Percentiles rank a stretch among this genome's conserved stretches.
These are phyloP conservation scores for Lamellibrachia luymesi DNA, from an alignment of 1,140 invertebrate genomes.

Conservation along the genomic window DNA sequence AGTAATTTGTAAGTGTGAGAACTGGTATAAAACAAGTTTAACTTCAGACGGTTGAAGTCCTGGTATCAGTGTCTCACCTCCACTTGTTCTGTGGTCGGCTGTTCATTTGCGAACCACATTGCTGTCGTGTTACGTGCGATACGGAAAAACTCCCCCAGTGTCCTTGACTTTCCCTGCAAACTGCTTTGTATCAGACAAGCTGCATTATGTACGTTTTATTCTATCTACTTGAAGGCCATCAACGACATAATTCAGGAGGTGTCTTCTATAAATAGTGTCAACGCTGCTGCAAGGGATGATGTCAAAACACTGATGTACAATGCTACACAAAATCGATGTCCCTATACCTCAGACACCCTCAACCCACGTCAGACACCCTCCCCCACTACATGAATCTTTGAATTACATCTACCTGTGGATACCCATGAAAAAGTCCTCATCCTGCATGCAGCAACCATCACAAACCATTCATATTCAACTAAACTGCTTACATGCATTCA, in stretches of 20 bases:
- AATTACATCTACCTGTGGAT: too few relatives aligned
- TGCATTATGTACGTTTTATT: neutral
- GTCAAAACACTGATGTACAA: neutral
- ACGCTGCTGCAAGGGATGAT: neutral
- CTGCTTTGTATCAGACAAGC: neutral
- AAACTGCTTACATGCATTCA: too few relatives aligned
- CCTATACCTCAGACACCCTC: too few relatives aligned
- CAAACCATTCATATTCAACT: too few relatives aligned
- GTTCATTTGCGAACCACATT: constrained; percentile 71
- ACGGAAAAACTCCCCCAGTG: constrained; percentile 76
- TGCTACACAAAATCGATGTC: too few relatives aligned
- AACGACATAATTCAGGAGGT: neutral
- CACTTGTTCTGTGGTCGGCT: constrained; percentile 46
- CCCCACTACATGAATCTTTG: too few relatives aligned
- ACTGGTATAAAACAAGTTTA: too few relatives aligned
- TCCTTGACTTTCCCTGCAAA: constrained; percentile 72
- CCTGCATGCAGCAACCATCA: too few relatives aligned
- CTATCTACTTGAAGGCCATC: neutral
- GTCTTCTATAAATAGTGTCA: neutral
- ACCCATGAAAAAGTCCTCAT: too few relatives aligned
- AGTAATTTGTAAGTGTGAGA: too few relatives aligned
- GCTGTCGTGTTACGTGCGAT: constrained; percentile 80
- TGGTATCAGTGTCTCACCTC: constrained; percentile 37
- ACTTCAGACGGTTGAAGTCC: neutral
- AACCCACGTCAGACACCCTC: too few relatives aligned